A percentile compares a stretch with the other conserved stretches of the same genome.
phyloP scores from a whole-genome alignment of 2,797 vertebrate species.

The Artibeus jamaicensis region DNA sequence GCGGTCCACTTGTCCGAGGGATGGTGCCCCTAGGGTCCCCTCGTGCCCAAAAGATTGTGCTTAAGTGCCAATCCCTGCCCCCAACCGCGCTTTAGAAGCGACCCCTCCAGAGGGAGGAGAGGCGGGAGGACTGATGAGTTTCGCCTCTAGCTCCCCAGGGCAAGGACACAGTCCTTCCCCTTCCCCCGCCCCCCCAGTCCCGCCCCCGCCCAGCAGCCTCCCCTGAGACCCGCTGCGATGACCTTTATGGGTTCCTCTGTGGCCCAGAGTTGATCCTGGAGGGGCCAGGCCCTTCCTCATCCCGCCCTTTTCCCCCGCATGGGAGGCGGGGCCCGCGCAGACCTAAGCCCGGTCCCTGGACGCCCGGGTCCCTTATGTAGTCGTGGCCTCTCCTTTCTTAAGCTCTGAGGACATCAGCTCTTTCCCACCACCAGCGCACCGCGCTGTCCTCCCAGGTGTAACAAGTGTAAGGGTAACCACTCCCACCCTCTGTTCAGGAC shows the following conservation, averaged over 20 bases:
- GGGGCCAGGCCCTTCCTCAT: not conserved
- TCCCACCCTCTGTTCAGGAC: conserved; percentile 86
- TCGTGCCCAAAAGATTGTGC: not conserved
- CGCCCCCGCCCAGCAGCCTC: not conserved
- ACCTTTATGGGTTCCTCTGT: not conserved
- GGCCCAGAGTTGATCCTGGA: not conserved
- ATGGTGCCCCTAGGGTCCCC: not conserved
- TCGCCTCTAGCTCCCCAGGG: not conserved
- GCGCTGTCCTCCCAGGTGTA: not conserved
- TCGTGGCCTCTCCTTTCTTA: not conserved
- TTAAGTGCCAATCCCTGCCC: not conserved
- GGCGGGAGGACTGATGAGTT: not conserved
- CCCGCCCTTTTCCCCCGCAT: not conserved
- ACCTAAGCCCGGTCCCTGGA: not conserved
- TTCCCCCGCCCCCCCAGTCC: no score
- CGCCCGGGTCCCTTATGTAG: not conserved
- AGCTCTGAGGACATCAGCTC: not conserved
- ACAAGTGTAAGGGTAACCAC: conserved; percentile 51
- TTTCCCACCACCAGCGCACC: not conserved
- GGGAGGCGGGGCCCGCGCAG: not conserved
- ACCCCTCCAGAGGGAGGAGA: not conserved
- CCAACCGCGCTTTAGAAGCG: conserved; percentile 64
- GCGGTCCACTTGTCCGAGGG: not conserved
- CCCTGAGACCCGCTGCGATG: not conserved
- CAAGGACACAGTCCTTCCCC: not conserved